phyloP scores from a whole-genome alignment of 2,888 invertebrate genomes.

The Cistogaster globosa region DNA sequence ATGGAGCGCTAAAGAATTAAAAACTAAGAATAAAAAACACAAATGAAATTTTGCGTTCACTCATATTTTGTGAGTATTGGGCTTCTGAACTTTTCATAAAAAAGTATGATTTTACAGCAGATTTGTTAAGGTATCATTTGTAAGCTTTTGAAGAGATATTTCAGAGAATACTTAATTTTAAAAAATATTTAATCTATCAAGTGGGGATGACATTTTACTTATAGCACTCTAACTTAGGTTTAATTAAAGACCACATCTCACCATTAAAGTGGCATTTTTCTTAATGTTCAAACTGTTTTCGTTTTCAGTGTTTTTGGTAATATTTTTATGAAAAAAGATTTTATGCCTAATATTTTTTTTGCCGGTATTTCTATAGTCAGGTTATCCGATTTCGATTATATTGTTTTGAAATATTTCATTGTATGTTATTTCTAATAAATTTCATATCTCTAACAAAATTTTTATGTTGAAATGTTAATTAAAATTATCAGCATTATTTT shows the following conservation, averaged over 20 bases:
- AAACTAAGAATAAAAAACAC: too few relatives aligned
- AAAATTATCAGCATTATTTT: constrained; percentile 66
- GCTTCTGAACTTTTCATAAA: too few relatives aligned
- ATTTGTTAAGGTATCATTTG: too few relatives aligned
- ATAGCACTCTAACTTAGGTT: too few relatives aligned
- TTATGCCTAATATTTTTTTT: background rate
- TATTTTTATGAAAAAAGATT: background rate
- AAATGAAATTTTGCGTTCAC: too few relatives aligned
- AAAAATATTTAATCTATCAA: too few relatives aligned
- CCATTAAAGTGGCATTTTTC: background rate
- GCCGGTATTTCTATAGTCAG: background rate
- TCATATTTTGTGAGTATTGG: too few relatives aligned
- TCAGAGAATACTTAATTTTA: too few relatives aligned
- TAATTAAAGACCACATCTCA: background rate
- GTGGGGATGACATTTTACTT: too few relatives aligned
- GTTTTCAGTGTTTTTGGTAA: background rate
- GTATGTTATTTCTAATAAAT: background rate
- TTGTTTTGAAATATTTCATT: constrained; percentile 16
- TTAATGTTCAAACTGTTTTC: background rate
- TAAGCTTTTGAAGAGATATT: too few relatives aligned
- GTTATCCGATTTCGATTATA: constrained; percentile 57
- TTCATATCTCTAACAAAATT: constrained; percentile 19
- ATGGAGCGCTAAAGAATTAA: too few relatives aligned
- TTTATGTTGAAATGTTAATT: constrained; percentile 72
- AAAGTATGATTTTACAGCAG: too few relatives aligned